Evolutionary conservation across 2,113 vertebrate species (phyloP), one percentile per base, ranked within the genome.

Genomic region (Thermophis baileyi): DNA sequence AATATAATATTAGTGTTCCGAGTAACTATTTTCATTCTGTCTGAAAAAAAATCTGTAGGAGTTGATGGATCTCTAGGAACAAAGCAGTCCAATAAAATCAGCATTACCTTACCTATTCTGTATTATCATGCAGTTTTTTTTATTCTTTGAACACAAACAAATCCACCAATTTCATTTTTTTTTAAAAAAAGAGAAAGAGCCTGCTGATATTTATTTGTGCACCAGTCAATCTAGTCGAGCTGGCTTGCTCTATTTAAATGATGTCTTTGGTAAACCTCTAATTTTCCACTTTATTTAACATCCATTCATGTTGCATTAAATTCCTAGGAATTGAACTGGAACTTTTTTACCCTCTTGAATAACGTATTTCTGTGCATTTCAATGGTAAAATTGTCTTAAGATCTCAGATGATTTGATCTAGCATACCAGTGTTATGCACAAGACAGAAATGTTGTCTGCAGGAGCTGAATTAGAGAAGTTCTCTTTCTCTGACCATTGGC

Each of bases 251-350:
- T 2, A 69, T 95, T 94, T 86, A 92, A 94, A 91, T 89, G 85
- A 92, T 92, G 22, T 3, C 60, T 93, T 92, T 93, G 89, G 74
- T 51, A 94, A 94, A 60, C 49, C 3, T 57, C 35, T 92, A 22
- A 89, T 89, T 63, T 92, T 94, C 85, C 89, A 54, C 91, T 90
- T 89, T 91, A 93, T 94, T 95, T 95, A 93, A 44, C 87, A 91
- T 91, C 89, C 57, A 35, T 35, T 91, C 30, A 6, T n/a, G 51
- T 24, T 93, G 3, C 35, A 16, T 91, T 91, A 51, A 69, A 63
- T 90, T 90, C 86, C 47, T 3, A 88, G 50, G 91, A 85, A 16
- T 86, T 93, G 92, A 88, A 92, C 25, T 10, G n/a, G 50, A 53
- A 90, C 57, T 90, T 91, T 16, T 25, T 0, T 30, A 89, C 24